Base-by-base conservation (phyloP, 2,888 invertebrate species). In the Branchipolynoe longqiensis region DNA sequence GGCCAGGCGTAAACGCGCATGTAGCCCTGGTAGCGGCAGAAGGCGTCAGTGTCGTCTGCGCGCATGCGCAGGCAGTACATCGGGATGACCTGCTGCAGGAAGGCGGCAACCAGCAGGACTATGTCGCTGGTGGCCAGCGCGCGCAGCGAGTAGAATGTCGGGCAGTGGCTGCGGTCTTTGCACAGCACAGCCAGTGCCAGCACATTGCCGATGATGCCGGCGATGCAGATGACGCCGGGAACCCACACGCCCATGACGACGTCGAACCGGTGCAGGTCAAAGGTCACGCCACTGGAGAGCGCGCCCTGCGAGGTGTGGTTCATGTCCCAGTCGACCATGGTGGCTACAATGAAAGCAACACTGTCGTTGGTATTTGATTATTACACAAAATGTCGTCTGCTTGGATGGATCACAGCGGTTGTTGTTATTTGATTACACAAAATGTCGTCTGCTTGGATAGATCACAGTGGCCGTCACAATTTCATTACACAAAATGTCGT, bases 1-100 rank as follows among this genome's bases (percentile, higher is more conserved):
- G 89, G 89, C 89, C 89, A 89, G n/a, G 85, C 69, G 85, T 88
- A 88, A 54, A 88, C 86, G 22, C 88, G 83, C 31, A 88, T 38
- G 82, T 88, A 89, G 38, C 87, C 88, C 41, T 74, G 83, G 54
- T 83, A n/a, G 33, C 85, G 84, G 38, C 89, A 89, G 85, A 88
- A 85, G 14, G 31, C 25, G 85, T 85, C 83, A 0, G n/a, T 56
- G 25, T 62, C 25, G 22, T 64, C 58, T 0, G 31, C 31, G 38
- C 36, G 33, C 48, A 87, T 48, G 86, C 87, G 87, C 59, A 73
- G 3, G 59, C 56, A 85, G 58, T 58, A 58, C 78, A 41, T 62
- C 25, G 82, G 59, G 31, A 59, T 84, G 31, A 88, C 85, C 84
- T 89, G 89, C 64, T 89, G 89, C 1, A 88, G 28, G n/a, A 88